Percentiles rank a stretch among this genome's conserved stretches.
Conservation (phyloP, 1,140 invertebrate species). For the Bombus terrestris region DNA sequence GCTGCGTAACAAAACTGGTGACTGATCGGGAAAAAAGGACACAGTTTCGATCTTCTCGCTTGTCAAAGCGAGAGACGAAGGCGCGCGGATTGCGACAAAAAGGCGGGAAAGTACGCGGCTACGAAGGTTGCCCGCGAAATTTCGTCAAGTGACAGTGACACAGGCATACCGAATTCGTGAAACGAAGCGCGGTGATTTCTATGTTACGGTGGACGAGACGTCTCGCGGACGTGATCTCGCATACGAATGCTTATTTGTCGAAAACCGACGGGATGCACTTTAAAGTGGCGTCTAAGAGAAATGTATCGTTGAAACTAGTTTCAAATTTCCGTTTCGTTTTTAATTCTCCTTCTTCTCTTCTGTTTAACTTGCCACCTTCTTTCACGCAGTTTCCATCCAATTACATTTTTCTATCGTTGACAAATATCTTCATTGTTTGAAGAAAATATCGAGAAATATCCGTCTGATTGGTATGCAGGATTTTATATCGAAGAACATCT, state of each 20-base stretch:
- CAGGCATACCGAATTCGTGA: neutral
- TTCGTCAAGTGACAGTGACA: neutral
- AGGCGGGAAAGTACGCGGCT: slow-evolving; percentile 27
- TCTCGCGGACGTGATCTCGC: slow-evolving; percentile 7
- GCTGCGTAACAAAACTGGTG: neutral
- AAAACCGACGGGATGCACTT: neutral
- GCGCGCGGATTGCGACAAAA: slow-evolving; percentile 21
- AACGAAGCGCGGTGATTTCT: neutral
- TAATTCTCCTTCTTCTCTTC: neutral
- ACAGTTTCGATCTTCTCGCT: neutral
- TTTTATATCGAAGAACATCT: too few relatives aligned
- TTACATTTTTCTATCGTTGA: too few relatives aligned
- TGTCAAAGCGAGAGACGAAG: neutral
- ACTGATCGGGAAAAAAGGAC: neutral
- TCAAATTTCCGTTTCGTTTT: neutral
- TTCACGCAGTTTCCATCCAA: too few relatives aligned
- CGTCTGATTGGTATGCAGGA: too few relatives aligned
- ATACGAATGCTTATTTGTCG: slow-evolving; percentile 11
- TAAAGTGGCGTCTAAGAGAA: neutral
- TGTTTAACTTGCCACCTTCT: neutral
- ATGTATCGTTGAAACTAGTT: neutral
- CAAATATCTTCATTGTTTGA: too few relatives aligned
- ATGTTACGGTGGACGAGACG: neutral
- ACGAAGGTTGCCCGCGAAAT: slow-evolving; percentile 19
- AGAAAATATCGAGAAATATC: too few relatives aligned